phyloP scores from a whole-genome alignment of 2,113 vertebrate species.

The Phodopus roborovskii region DNA sequence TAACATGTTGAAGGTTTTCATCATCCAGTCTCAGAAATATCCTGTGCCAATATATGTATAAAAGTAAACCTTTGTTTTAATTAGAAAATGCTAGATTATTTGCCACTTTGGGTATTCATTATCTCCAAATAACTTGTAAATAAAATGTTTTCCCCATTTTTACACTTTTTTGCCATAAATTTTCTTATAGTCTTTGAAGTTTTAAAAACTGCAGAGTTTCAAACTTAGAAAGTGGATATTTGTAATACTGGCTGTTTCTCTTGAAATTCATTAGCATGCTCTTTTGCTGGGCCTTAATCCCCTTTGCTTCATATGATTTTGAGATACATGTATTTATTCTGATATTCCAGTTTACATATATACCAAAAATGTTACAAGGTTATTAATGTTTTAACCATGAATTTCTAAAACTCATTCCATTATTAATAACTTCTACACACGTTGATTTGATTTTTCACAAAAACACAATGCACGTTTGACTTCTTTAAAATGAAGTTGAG shows the following conservation, averaged over 20 bases:
- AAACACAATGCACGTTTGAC: slow-evolving; percentile 9
- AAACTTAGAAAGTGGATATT: not conserved
- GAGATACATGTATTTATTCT: slow-evolving; percentile 4
- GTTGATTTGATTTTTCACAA: not conserved
- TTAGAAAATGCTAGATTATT: slow-evolving; percentile 49
- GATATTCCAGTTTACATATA: slow-evolving; percentile 27
- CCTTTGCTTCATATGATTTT: slow-evolving; percentile 23
- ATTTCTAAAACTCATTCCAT: slow-evolving; percentile 37
- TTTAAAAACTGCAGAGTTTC: slow-evolving; percentile 14
- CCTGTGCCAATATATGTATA: not conserved
- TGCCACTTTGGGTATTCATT: slow-evolving; percentile 21
- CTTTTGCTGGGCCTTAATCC: slow-evolving; percentile 14
- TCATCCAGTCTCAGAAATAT: not conserved
- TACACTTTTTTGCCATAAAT: slow-evolving; percentile 52
- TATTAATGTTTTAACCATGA: not conserved
- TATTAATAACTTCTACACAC: slow-evolving; percentile 4
- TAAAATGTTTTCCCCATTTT: slow-evolving; percentile 52
- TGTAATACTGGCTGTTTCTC: not conserved
- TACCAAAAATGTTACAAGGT: not conserved
- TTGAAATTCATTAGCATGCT: slow-evolving; percentile 22
- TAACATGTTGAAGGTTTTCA: slow-evolving; percentile 43
- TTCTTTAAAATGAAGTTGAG: not conserved
- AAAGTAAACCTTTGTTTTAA: slow-evolving; percentile 50
- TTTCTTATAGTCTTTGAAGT: slow-evolving; percentile 37
- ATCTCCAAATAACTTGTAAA: slow-evolving; percentile 47